phyloP scores from a whole-genome alignment of 1,140 invertebrate genomes.

The Mycetomoellerius zeteki region DNA sequence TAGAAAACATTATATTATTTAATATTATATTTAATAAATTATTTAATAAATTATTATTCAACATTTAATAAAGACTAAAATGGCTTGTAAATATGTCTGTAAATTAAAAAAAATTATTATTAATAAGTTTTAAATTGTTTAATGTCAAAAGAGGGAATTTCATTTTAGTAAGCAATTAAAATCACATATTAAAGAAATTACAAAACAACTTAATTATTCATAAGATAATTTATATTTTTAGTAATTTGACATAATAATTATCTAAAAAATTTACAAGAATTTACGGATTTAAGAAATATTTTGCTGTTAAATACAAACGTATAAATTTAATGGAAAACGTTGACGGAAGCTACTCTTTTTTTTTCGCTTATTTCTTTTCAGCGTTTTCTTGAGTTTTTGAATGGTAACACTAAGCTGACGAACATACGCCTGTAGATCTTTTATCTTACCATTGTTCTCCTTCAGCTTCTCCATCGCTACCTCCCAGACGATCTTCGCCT shows the following conservation, averaged over 20 bases:
- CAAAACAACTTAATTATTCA: not conserved
- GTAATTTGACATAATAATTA: not conserved
- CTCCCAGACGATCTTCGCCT: constrained; percentile 38
- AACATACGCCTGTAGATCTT: not conserved
- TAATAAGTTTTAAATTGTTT: not conserved
- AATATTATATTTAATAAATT: not conserved
- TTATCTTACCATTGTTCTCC: constrained; percentile 25
- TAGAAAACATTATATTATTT: not conserved
- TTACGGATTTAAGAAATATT: not conserved
- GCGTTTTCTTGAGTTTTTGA: not conserved
- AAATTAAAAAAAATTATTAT: not conserved
- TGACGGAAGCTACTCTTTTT: too few species aligned
- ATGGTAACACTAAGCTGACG: not conserved
- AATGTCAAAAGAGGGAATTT: not conserved
- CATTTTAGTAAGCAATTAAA: not conserved
- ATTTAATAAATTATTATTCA: not conserved
- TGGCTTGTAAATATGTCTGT: not conserved
- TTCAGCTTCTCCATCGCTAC: constrained; percentile 29
- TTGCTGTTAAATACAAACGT: not conserved
- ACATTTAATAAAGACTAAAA: not conserved
- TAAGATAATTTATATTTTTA: not conserved
- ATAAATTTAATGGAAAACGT: not conserved
- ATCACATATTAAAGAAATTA: not conserved
- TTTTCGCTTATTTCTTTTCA: not conserved
- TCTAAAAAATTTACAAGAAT: not conserved